phyloP scores from a whole-genome alignment of 2,888 invertebrate genomes.

The Callyntrura guangdongensis region DNA sequence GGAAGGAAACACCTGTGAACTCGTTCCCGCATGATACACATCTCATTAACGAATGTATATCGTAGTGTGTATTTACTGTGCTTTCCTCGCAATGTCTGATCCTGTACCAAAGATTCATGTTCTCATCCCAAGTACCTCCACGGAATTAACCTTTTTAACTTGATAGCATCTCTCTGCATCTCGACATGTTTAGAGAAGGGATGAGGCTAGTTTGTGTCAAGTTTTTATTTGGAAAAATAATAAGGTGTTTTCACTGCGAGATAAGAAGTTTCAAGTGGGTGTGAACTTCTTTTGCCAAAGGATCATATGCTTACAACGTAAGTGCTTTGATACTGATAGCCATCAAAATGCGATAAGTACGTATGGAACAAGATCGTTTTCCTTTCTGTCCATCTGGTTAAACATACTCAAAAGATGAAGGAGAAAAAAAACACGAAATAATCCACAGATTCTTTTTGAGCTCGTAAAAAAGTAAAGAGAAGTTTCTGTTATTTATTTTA shows the following conservation, averaged over 20 bases:
- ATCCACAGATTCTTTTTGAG: neutral
- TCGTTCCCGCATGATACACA: too few relatives aligned
- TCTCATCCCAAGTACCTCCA: too few relatives aligned
- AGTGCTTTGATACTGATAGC: constrained; percentile 48
- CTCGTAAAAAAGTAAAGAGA: neutral
- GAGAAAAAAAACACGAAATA: neutral
- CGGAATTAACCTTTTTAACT: too few relatives aligned
- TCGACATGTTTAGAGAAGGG: neutral
- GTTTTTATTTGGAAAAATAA: constrained; percentile 6
- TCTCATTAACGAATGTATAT: too few relatives aligned
- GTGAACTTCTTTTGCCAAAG: constrained; percentile 28
- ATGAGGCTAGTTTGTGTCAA: neutral
- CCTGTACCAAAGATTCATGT: too few relatives aligned
- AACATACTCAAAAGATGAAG: neutral
- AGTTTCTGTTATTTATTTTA: constrained; percentile 38
- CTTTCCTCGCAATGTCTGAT: too few relatives aligned
- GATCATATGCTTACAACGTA: constrained; percentile 1
- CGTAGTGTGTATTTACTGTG: too few relatives aligned
- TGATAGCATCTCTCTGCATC: too few relatives aligned
- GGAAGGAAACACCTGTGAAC: too few relatives aligned
- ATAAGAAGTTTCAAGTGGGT: constrained; percentile 31
- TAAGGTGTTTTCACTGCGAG: constrained; percentile 23
- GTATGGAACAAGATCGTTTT: neutral
- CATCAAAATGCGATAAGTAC: constrained; percentile 24
- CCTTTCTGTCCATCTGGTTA: neutral